phyloP scores from a whole-genome alignment of 2,888 invertebrate species.

The Acanthococcus lagerstroemiae region DNA sequence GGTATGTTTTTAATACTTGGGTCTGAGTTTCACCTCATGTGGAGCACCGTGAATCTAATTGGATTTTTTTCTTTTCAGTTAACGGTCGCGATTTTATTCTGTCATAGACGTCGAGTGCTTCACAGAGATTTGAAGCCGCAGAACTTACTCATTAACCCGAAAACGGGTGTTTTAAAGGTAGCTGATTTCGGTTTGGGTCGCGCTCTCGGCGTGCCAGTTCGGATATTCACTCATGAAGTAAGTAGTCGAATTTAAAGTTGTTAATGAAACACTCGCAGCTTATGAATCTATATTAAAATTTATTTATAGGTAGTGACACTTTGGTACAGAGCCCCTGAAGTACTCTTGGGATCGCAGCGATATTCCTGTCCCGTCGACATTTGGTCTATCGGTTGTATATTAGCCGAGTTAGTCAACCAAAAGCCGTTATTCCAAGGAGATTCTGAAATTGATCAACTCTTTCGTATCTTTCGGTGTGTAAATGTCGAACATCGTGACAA shows the following conservation, averaged over 20 bases:
- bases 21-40: no score
- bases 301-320: conserved; percentile 82
- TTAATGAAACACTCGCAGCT: no score
- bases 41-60: no score
- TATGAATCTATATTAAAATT: no score
- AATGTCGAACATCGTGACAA: no score
- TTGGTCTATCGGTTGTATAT: conserved; percentile 96
- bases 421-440: conserved; percentile 92
- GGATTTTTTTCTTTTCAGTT: conserved; percentile 36
- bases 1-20: no score
- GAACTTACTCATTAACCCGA: conserved; percentile 78
- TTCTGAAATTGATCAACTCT: conserved; percentile 97
- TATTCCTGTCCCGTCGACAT: conserved; percentile 95
- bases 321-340: conserved; percentile 97
- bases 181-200: conserved; percentile 96
- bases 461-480: conserved; percentile 74
- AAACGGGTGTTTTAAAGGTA: conserved; percentile 60
- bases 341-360: conserved; percentile 73
- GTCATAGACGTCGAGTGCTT: conserved; percentile 78
- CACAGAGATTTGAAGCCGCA: conserved; percentile 94
- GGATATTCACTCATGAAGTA: conserved; percentile 83
- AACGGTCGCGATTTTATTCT: conserved; percentile 53
- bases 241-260: not conserved
- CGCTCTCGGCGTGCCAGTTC: conserved; percentile 81
- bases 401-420: conserved; percentile 84